A percentile compares a stretch with the other conserved stretches of the same genome.
These are phyloP conservation scores for Odocoileus hemionus DNA, from an alignment of 2,113 vertebrate genomes.

Conservation along the genomic window DNA sequence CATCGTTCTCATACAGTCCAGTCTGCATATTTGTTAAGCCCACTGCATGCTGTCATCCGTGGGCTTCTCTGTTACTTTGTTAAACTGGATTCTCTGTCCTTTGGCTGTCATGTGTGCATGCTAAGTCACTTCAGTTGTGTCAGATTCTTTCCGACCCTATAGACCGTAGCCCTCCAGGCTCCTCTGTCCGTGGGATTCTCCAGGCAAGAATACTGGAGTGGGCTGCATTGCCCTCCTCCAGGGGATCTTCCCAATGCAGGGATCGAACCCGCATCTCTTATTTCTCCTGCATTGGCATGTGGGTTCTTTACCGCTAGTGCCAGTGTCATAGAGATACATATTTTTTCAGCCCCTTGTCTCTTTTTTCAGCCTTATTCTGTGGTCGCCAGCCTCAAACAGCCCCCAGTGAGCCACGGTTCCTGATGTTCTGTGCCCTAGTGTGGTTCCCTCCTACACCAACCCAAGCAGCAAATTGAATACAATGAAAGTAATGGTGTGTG, in stretches of 20 bases:
- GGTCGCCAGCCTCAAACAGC: accelerated
- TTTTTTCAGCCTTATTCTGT: neutral
- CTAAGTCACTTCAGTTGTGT: neutral
- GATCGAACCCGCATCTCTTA: neutral
- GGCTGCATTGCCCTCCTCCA: neutral
- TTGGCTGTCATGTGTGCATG: neutral
- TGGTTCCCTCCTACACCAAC: neutral
- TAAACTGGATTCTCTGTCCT: neutral
- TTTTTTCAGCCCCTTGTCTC: neutral
- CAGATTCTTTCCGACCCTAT: accelerated
- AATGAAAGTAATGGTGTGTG: too few relatives aligned
- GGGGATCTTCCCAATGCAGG: neutral
- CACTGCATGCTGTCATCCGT: neutral
- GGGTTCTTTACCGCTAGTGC: neutral
- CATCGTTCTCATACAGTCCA: accelerated
- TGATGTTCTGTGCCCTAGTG: too few relatives aligned
- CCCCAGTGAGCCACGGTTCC: neutral
- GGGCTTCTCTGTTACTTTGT: neutral
- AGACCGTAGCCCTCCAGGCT: neutral
- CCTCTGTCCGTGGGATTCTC: neutral
- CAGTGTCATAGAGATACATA: neutral
- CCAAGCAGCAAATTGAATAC: neutral
- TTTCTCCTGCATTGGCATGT: neutral
- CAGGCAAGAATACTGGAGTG: neutral
- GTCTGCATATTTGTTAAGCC: neutral